Evolutionary conservation across 1,140 invertebrate species (phyloP), one percentile per base, ranked within the genome.

Genomic region (Zaprionus capensis): DNA sequence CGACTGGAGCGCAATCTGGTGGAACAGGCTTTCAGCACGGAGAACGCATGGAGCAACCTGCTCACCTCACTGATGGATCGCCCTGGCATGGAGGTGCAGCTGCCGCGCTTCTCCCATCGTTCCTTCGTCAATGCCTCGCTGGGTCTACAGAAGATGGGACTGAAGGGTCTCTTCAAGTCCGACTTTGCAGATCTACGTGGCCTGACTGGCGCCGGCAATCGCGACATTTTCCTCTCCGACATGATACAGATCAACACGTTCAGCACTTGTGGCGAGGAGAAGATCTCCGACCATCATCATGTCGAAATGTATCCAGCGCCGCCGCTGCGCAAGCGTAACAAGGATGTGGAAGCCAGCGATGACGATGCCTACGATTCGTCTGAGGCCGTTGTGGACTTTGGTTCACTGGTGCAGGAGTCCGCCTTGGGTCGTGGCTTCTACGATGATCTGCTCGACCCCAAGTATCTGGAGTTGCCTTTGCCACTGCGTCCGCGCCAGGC

Each of bases 41-140:
- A 95, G 26, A 94, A 95, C n/a, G 93, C 94, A 2, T 97, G 96
- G 96, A 95, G 96, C 34, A 95, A 96, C 58, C 82, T 97, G 12
- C 93, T 97, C 11, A 94, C 96, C 12, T 95, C 96, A 1, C 92
- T 97, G 2, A 94, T 96, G 71, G 96, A 96, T 28, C 93, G 96
- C 1, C 94, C 95, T 5, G 95, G 96, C 0, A 93, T 97, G 49
- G 96, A 97, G 92, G 93, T 97, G 4, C 96, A 97, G 87, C 94
- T 98, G 49, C 97, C 97, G 0, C 94, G 96, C 76, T 97, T 97
- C 86, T 96, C 96, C 38, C 97, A 97, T 76, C 94, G 96, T 56
- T 97, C 96, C 0, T 94, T 97, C 0, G 94, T 97, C 2, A 97
- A 98, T 81, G 94, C 96, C 1, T 96, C 96, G 0, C 94, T 94